Percentiles rank a stretch among this genome's conserved stretches.
Evolutionary conservation across 2,113 vertebrate genomes (phyloP).

Genomic region (Callocephalon fimbriatum): DNA sequence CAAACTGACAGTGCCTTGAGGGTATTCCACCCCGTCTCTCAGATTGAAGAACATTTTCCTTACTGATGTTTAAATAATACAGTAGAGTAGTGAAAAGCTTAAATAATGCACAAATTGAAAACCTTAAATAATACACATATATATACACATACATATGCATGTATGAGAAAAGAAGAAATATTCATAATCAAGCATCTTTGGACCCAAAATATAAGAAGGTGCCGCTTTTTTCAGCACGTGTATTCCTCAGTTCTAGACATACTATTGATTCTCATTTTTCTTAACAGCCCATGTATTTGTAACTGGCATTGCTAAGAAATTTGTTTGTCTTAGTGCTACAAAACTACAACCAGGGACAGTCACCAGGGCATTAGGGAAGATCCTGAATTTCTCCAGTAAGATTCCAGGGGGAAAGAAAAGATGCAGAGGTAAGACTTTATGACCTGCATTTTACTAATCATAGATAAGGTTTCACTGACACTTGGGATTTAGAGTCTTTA

Average conservation of each 20-base stretch:
- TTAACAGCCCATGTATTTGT: background rate
- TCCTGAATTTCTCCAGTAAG: background rate
- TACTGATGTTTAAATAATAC: background rate
- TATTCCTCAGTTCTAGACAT: background rate
- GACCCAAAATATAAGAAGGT: background rate
- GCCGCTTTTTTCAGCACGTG: background rate
- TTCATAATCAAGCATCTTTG: background rate
- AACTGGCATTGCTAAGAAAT: background rate
- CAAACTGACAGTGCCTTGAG: background rate
- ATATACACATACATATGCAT: rapidly evolving
- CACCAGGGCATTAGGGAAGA: background rate
- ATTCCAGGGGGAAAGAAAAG: background rate
- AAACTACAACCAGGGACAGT: background rate
- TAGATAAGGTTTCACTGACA: background rate
- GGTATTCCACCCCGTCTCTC: background rate
- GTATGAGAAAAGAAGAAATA: background rate
- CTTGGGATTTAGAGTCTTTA: background rate
- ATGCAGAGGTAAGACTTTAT: background rate
- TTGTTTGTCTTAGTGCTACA: background rate
- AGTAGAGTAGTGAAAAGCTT: background rate
- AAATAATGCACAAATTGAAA: background rate
- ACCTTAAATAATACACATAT: background rate
- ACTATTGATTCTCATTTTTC: background rate
- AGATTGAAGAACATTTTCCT: background rate
- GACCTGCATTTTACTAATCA: background rate